Evolutionary conservation across 2,888 invertebrate species (phyloP).

Genomic region (Elysia crispata): DNA sequence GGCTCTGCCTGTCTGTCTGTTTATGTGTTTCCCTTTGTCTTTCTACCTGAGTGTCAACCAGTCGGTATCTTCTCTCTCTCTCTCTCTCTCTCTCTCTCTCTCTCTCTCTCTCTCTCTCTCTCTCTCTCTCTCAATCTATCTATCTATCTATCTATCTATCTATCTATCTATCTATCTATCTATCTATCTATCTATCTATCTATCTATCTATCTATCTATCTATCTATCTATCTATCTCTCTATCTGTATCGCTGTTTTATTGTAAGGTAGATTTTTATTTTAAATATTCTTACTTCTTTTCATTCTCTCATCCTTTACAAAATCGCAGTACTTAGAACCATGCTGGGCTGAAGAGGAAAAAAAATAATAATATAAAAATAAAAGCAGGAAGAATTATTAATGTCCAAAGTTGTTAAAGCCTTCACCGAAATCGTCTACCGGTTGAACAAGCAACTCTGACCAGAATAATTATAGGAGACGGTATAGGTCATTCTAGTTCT

Average conservation of each 20-base stretch:
- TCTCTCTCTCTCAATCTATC: not conserved
- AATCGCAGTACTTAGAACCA: not conserved
- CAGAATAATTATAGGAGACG: too few relatives aligned
- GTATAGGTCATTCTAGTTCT: too few relatives aligned
- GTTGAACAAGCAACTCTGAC: too few relatives aligned
- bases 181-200: not conserved
- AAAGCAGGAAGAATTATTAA: too few relatives aligned
- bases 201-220: not conserved
- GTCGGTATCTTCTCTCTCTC: conserved; percentile 9
- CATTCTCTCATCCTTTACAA: not conserved
- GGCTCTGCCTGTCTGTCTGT: not conserved
- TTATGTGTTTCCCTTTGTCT: not conserved
- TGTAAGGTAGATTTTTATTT: too few relatives aligned
- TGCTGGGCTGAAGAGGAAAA: too few relatives aligned
- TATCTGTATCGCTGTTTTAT: conserved; percentile 32
- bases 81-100: not conserved
- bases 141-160: conserved; percentile 20
- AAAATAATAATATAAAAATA: too few relatives aligned
- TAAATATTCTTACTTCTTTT: conserved; percentile 24
- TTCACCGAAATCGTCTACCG: too few relatives aligned
- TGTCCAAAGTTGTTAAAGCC: too few relatives aligned
- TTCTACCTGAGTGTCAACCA: too few relatives aligned
- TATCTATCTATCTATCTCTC: conserved; percentile 33
- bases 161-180: not conserved
- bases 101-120: not conserved